Base-by-base conservation (phyloP, 2,113 vertebrate species). In the Dipodomys ordii region DNA sequence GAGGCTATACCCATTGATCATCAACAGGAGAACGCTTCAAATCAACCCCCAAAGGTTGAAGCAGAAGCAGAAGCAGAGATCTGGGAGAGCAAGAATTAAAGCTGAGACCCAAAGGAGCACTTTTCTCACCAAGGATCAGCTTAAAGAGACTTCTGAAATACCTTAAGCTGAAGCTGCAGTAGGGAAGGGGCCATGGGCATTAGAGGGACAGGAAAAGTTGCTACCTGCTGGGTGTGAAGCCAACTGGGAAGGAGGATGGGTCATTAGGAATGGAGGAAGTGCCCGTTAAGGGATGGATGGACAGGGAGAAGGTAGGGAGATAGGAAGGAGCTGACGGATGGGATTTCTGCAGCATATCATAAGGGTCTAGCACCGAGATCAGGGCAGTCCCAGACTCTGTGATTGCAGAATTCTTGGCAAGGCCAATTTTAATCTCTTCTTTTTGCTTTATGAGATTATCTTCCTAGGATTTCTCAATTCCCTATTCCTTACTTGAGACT, bases 291-390 rank as follows among this genome's bases (percentile, higher is more conserved):
- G 4, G n/a, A 35, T 25, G 20, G 65, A 22, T 20, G 53, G 12
- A 57, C 12, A 22, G 12, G 44, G 8, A 73, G 13, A 19, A 12
- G 20, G 62, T 3, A 8, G 32, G 62, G 18, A 7, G 76, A 35
- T 10, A 23, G 65, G 11, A 30, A 57, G 5, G 19, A 0, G 0
- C 2, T 19, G 12, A 32, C 2, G 0, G 15, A 57, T 57, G 5
- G 39, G 28, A 12, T 72, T 69, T 85, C 74, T 44, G 69, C 20
- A 11, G 49, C 15, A 22, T 3, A 19, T 1, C n/a, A 4, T 27
- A 57, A 65, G 0, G 1, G 12, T 53, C 2, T 2, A 32, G 19
- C 81, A 60, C 30, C 7, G 28, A 44, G 32, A 83, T 15, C 16
- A 16, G 44, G 13, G 16, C 10, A 39, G 18, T 62, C 64, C 2